Percentiles rank a stretch among this genome's conserved stretches.
Evolutionary conservation across 2,888 invertebrate genomes (phyloP).

Genomic region (Endotricha flammealis): DNA sequence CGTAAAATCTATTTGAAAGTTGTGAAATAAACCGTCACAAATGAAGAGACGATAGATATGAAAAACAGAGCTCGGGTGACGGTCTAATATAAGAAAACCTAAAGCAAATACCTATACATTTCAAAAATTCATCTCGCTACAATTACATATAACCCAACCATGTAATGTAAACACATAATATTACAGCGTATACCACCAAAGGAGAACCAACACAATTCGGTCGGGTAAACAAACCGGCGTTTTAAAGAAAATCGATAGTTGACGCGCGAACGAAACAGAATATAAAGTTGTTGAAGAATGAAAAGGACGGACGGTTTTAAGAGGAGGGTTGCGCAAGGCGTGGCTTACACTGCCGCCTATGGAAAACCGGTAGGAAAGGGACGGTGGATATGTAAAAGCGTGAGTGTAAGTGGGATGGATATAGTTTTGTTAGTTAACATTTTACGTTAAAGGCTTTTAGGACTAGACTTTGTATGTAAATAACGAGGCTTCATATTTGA

Average conservation of each 20-base stretch:
- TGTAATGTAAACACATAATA: slow-evolving; percentile 49
- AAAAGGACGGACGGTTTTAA: slow-evolving; percentile 38
- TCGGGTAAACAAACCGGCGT: slow-evolving; percentile 58
- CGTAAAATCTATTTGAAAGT: too few species aligned
- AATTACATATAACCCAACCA: slow-evolving; percentile 28
- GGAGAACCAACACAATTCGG: slow-evolving; percentile 49
- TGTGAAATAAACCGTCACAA: too few species aligned
- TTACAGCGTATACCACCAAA: slow-evolving; percentile 38
- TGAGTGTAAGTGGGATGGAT: slow-evolving; percentile 36
- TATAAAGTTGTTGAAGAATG: slow-evolving; percentile 36
- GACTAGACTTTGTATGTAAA: slow-evolving; percentile 20
- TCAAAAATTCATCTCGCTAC: not conserved
- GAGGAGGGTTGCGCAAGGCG: slow-evolving; percentile 51
- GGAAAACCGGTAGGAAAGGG: slow-evolving; percentile 29
- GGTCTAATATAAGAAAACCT: too few species aligned
- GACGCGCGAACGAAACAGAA: slow-evolving; percentile 36
- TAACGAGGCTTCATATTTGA: slow-evolving; percentile 14
- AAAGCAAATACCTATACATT: slow-evolving; percentile 12
- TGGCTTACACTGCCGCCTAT: slow-evolving; percentile 52
- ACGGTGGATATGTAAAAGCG: slow-evolving; percentile 23
- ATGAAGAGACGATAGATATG: too few species aligned
- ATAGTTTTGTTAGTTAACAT: slow-evolving; percentile 18
- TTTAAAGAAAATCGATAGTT: slow-evolving; percentile 55
- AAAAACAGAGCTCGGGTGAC: too few species aligned
- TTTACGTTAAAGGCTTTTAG: slow-evolving; percentile 6